Base-by-base conservation (phyloP, 2,113 vertebrate genomes). In the Pedionomus torquatus region DNA sequence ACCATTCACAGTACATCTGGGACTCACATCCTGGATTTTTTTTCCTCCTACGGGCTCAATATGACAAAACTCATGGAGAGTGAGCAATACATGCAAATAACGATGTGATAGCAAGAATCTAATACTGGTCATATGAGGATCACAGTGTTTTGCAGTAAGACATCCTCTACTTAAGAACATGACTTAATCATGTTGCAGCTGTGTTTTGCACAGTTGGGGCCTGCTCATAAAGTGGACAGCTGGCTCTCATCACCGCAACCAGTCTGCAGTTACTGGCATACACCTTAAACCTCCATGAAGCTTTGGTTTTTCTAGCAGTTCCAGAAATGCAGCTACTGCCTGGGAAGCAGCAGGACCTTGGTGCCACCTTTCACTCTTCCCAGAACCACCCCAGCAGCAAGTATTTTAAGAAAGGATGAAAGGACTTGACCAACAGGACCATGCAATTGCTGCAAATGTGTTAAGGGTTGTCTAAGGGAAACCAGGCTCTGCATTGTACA, bases 401-500 rank as follows among this genome's bases (percentile, higher is more conserved):
- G 16, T 17, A 41, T 2, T 58, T 87, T 41, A 65, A 33, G 8
- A 14, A 60, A 60, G 18, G 63, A 18, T 37, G 8, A 14, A 60
- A 60, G 18, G 63, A 18, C 41, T 74, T 48, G 55, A n/a, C 60
- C 76, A 57, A 17, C 31, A 86, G 26, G 23, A 46, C 20, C 1
- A 0, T 13, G 48, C 23, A n/a, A 30, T 30, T 70, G 49, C 15
- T 81, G 61, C 58, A 68, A 37, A 11, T 41, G 5, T 31, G 5
- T 23, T 24, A 63, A 6, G 19, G 5, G 7, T 2, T 88, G 44
- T 55, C 57, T 76, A 39, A 61, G 16, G 64, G 39, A 79, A 63
- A 80, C 3, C 14, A 31, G 28, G 30, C 24, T 86, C 60, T 69
- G 37, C 0, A 0, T 3, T 37, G 25, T 10, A 16, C 7, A 4